Evolutionary conservation across 2,113 vertebrate species (phyloP).

Genomic region (Lanius collurio): DNA sequence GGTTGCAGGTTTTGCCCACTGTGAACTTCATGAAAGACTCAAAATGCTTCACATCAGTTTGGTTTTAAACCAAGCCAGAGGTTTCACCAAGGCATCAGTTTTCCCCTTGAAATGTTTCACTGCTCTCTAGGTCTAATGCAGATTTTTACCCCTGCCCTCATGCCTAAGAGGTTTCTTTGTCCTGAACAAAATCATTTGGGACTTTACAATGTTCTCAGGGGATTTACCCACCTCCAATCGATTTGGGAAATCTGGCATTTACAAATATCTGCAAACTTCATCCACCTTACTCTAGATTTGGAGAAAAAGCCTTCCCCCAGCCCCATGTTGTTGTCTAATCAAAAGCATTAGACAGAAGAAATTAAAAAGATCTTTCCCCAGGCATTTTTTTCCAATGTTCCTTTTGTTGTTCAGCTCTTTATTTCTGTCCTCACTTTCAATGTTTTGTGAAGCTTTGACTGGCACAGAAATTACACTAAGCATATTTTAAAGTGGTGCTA

Average conservation of each 20-base stretch:
- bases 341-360: background rate
- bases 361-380: constrained; percentile 1
- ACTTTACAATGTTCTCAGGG: background rate
- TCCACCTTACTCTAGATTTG: background rate
- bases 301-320: background rate
- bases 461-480: constrained; percentile 19
- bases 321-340: background rate
- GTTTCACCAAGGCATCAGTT: background rate
- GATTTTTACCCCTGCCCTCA: background rate
- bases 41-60: background rate
- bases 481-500: background rate
- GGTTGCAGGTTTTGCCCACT: background rate
- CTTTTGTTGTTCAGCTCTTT: constrained; percentile 15
- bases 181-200: background rate
- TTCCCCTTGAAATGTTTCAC: background rate
- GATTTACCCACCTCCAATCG: background rate
- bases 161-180: background rate
- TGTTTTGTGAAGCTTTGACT: constrained; percentile 4
- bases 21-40: background rate
- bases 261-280: background rate
- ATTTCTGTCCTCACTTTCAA: constrained; percentile 24
- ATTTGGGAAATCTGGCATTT: background rate
- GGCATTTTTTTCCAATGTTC: background rate
- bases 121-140: background rate
- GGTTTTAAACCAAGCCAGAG: background rate